Conservation (phyloP, 2,888 invertebrate genomes). For the Cacoxenus indagator region DNA sequence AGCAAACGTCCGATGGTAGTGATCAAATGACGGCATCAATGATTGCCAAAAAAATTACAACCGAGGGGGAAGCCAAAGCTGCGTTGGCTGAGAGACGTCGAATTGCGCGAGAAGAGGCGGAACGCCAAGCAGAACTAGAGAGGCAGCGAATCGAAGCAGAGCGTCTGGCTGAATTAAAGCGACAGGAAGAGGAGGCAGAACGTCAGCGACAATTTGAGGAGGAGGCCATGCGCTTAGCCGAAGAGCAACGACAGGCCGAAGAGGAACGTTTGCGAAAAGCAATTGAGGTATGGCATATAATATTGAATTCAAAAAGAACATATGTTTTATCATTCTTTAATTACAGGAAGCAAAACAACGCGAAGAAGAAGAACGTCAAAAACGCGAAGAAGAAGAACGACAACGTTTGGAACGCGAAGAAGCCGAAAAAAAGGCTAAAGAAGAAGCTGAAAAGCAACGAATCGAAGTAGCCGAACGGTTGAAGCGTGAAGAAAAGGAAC, state of each 20-base stretch:
- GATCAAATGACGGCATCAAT: constrained; percentile 75
- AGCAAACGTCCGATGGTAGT: constrained; percentile 39
- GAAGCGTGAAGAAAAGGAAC: constrained; percentile 89
- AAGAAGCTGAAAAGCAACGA: constrained; percentile 87
- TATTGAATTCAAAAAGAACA: neutral
- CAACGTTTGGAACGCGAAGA: constrained; percentile 80
- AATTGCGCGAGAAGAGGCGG: constrained; percentile 91
- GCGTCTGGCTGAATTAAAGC: constrained; percentile 80
- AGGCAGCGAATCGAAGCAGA: constrained; percentile 81
- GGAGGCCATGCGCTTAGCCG: constrained; percentile 83
- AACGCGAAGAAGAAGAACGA: constrained; percentile 77
- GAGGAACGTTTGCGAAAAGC: constrained; percentile 89
- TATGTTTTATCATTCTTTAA: constrained; percentile 1
- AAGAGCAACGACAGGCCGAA: constrained; percentile 85
- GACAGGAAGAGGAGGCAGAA: constrained; percentile 84
- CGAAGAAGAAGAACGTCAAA: constrained; percentile 83
- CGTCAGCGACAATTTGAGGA: constrained; percentile 85
- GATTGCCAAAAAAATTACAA: constrained; percentile 82
- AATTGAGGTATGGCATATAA: constrained; percentile 74
- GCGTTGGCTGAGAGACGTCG: constrained; percentile 91
- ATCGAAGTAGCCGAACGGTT: constrained; percentile 86
- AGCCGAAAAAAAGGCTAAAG: constrained; percentile 83
- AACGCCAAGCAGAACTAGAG: constrained; percentile 89
- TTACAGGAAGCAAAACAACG: constrained; percentile 80
- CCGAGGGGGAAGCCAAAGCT: constrained; percentile 94